These are phyloP conservation scores for Oceanodroma tethys DNA, from an alignment of 2,113 vertebrate genomes.

Conservation along the genomic window DNA sequence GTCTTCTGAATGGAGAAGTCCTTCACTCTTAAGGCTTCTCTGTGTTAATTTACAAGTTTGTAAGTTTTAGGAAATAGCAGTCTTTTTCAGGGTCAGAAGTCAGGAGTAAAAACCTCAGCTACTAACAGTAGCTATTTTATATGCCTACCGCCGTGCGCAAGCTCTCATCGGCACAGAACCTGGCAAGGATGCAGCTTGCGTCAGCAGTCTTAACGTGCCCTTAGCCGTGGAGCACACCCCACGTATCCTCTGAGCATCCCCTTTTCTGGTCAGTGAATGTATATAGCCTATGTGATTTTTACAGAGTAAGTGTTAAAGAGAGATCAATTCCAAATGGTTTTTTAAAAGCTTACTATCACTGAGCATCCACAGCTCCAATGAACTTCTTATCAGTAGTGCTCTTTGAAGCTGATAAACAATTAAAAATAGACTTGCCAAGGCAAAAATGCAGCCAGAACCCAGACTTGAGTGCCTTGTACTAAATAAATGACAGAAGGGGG, in stretches of 20 bases:
- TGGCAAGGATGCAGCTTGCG: neutral
- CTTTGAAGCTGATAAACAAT: neutral
- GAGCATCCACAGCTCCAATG: neutral
- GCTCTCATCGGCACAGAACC: neutral
- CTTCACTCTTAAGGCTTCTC: neutral
- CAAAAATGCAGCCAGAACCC: neutral
- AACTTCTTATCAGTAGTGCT: neutral
- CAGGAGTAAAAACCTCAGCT: neutral
- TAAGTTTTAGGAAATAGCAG: neutral
- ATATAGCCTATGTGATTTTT: neutral
- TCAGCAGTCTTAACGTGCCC: neutral
- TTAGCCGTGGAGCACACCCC: neutral
- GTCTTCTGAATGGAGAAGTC: neutral
- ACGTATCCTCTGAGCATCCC: neutral
- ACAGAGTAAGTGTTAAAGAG: neutral
- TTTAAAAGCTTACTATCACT: neutral
- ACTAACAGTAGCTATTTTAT: neutral
- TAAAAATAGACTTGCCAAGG: neutral
- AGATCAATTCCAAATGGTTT: neutral
- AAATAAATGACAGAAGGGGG: neutral
- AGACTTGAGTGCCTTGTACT: neutral
- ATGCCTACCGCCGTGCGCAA: accelerated
- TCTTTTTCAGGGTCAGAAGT: neutral
- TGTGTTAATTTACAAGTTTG: neutral
- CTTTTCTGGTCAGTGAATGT: neutral